Conservation (phyloP, 2,888 invertebrate genomes). For the Trichogramma evanescens region DNA sequence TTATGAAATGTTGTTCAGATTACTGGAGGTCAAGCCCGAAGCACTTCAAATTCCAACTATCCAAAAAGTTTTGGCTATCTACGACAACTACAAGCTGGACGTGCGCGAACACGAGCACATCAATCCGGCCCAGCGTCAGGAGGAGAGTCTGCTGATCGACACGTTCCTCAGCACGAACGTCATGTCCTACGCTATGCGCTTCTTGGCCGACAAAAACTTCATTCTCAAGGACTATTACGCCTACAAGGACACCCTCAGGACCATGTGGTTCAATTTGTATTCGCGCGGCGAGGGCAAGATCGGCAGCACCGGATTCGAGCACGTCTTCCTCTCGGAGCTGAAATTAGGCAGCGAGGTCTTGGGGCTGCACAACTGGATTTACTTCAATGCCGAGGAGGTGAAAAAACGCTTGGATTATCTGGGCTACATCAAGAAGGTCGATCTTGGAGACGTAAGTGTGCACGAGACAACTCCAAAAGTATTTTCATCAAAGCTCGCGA, state of each 20-base stretch:
- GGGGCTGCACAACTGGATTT: conserved; percentile 89
- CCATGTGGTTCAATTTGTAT: conserved; percentile 76
- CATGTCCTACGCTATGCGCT: conserved; percentile 50
- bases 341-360: conserved; percentile 65
- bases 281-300: conserved; percentile 68
- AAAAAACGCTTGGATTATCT: conserved; percentile 68
- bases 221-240: conserved; percentile 47
- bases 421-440: conserved; percentile 67
- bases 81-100: conserved; percentile 80
- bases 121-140: conserved; percentile 52
- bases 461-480: background rate
- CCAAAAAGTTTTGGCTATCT: conserved; percentile 59
- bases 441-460: conserved; percentile 63
- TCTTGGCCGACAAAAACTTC: conserved; percentile 48
- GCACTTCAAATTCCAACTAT: conserved; percentile 67
- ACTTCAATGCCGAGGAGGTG: conserved; percentile 70
- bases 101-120: conserved; percentile 69
- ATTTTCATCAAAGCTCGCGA: background rate
- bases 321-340: conserved; percentile 82
- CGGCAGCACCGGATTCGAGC: conserved; percentile 88
- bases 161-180: conserved; percentile 51
- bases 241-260: conserved; percentile 66
- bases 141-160: conserved; percentile 40
- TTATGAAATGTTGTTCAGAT: conserved; percentile 48
- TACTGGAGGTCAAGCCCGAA: conserved; percentile 59